Base-by-base conservation (phyloP, 2,888 invertebrate species). In the Epistrophe eligans region DNA sequence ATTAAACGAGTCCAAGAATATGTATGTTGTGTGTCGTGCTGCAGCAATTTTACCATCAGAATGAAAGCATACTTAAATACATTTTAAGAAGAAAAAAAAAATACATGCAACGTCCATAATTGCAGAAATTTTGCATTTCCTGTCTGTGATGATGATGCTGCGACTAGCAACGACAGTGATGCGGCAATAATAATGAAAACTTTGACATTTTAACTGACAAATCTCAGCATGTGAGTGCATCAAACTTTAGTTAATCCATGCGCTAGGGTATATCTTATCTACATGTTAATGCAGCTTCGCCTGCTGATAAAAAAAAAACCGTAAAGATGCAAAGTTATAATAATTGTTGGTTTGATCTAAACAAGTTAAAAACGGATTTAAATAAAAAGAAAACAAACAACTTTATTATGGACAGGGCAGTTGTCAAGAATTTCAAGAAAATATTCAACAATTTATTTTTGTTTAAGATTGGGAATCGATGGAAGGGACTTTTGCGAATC, bases 151-250 rank as follows among this genome's bases (percentile, higher is more conserved):
- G 43, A 5, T 32, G 28, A 24, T 24, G 15, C 60, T 60, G 35
- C 11, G 40, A 40, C 24, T 11, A 38, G n/a, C 24, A 40, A 15
- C 24, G 77, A 67, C 81, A 64, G 62, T 70, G 70, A 76, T 64
- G 64, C 32, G 43, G 66, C 62, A 73, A 62, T 67, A 79, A 79
- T 62, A 73, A 74, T 79, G 55, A 50, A 79, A 74, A 48, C 50
- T 55, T 19, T 79, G 70, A 70, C 70, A 70, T 64, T 74, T 83
- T 73, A 62, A 52, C 67, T 83, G 83, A 67, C 77, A 71, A 72
- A 50, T 40, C 50, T 50, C 67, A 38, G 64, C 64, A 24, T 17
- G 60, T 24, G 35, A 35, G 13, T 35, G 50, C 15, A 38, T 67
- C 50, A 67, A 35, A 50, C 38, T 67, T 50, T 19, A 67, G 15